Percentiles rank a stretch among this genome's conserved stretches.
Conservation (phyloP, 2,888 invertebrate genomes). For the Dasysyrphus albostriatus region DNA sequence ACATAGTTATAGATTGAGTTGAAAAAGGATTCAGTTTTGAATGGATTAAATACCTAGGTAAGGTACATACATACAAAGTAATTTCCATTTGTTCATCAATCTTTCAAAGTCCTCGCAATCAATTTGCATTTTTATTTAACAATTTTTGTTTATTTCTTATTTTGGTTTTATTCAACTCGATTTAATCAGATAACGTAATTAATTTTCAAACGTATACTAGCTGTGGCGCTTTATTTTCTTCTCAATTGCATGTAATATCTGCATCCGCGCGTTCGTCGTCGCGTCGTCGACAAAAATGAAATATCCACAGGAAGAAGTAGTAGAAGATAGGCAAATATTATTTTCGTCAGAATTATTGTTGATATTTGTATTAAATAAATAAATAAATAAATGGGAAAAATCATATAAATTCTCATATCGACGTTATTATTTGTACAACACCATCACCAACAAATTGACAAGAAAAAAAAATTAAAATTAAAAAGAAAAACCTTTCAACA, state of each 20-base stretch:
- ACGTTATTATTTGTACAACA: background rate
- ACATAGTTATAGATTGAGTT: slow-evolving; percentile 7
- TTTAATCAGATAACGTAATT: slow-evolving; percentile 33
- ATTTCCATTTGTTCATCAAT: slow-evolving; percentile 14
- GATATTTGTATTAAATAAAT: slow-evolving; percentile 43
- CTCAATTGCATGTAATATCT: slow-evolving; percentile 24
- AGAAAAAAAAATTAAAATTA: background rate
- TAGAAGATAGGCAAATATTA: slow-evolving; percentile 52
- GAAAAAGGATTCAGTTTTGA: background rate
- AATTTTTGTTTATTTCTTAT: background rate
- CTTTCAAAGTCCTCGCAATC: background rate
- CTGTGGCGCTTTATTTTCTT: slow-evolving; percentile 11
- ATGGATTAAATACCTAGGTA: slow-evolving; percentile 2
- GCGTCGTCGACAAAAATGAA: slow-evolving; percentile 22
- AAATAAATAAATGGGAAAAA: slow-evolving; percentile 11
- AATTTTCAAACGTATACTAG: slow-evolving; percentile 22
- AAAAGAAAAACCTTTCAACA: slow-evolving; percentile 10
- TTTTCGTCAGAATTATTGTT: slow-evolving; percentile 30
- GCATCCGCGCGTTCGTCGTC: background rate
- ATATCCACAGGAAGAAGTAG: slow-evolving; percentile 48
- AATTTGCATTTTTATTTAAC: slow-evolving; percentile 24
- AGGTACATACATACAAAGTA: background rate
- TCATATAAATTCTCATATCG: background rate
- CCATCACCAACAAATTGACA: background rate
- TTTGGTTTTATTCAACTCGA: slow-evolving; percentile 3